A percentile compares a stretch with the other conserved stretches of the same genome.
These are phyloP conservation scores for Mystacornis crossleyi DNA, from an alignment of 2,113 vertebrate genomes.

Conservation along the genomic window DNA sequence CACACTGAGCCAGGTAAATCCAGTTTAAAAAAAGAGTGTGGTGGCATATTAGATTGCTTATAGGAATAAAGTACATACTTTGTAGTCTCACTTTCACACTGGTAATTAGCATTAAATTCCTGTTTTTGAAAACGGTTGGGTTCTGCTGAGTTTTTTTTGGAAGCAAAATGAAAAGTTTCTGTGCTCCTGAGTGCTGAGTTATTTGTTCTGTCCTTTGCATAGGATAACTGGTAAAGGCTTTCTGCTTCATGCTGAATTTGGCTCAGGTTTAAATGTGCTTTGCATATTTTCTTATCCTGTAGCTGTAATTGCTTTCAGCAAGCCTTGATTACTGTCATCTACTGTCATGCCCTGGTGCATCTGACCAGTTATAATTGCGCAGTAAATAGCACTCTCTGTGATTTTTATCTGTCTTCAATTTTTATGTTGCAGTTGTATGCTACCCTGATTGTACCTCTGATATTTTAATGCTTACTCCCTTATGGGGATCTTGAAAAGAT, in stretches of 20 bases:
- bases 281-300: constrained; percentile 47
- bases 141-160: neutral
- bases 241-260: constrained; percentile 18
- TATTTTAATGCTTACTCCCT: constrained; percentile 52
- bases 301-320: constrained; percentile 31
- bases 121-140: neutral
- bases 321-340: constrained; percentile 59
- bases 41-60: neutral
- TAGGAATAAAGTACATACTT: constrained; percentile 7
- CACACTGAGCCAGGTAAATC: constrained; percentile 24
- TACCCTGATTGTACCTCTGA: constrained; percentile 46
- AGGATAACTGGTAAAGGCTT: neutral
- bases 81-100: constrained; percentile 6
- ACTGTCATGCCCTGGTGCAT: constrained; percentile 18
- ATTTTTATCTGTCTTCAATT: constrained; percentile 49
- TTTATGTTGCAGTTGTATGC: constrained; percentile 46
- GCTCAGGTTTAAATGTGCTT: constrained; percentile 57
- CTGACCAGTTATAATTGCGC: constrained; percentile 14
- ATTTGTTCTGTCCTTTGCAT: neutral
- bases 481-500: constrained; percentile 42
- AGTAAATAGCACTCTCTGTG: constrained; percentile 36
- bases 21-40: neutral
- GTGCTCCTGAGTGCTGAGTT: neutral
- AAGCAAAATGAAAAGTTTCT: neutral
- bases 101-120: constrained; percentile 2